Evolutionary conservation across 2,113 vertebrate species (phyloP), one percentile per base, ranked within the genome.

Genomic region (Engystomops pustulosus): DNA sequence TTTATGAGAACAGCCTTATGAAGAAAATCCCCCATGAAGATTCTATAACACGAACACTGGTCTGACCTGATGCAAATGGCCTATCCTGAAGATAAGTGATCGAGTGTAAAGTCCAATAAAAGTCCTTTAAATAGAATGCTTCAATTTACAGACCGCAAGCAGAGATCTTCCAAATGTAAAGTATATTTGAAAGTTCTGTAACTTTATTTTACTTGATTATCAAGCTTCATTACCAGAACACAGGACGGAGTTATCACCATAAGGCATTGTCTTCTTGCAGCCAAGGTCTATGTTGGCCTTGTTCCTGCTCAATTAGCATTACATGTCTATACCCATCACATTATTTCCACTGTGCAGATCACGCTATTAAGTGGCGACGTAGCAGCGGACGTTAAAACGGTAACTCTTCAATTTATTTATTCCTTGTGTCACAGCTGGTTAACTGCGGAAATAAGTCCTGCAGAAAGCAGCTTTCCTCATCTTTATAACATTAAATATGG

Each of bases 391-490:
- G 36, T 74, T 81, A 53, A 51, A 71, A 36, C 49, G 25, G 45
- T 18, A 51, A 81, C 14, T 23, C 80, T 17, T 20, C 67, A 45
- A 45, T 72, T 60, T 74, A 82, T 82, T 82, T 82, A 82, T 82
- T 72, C 49, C 45, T 18, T 20, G 51, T 83, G 81, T 75, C 81
- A 65, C 51, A 83, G 70, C 32, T 83, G 70, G 81, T 75, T 75
- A 75, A 75, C 81, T 75, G 81, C 32, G 53, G 70, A 83, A 75
- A 83, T 75, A 83, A 75, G 49, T 83, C 70, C 51, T 75, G 4
- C 36, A 83, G 58, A 55, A 45, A 69, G 51, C 70, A 14, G 55
- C 69, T 75, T 71, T 75, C 71, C 65, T 18, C 45, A 53, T 49
- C 70, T 83, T 18, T 30, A 9, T 45, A 75, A 75, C 70, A 83